These are phyloP conservation scores for Urocolius indicus DNA, from an alignment of 2,113 vertebrate genomes.

Conservation along the genomic window DNA sequence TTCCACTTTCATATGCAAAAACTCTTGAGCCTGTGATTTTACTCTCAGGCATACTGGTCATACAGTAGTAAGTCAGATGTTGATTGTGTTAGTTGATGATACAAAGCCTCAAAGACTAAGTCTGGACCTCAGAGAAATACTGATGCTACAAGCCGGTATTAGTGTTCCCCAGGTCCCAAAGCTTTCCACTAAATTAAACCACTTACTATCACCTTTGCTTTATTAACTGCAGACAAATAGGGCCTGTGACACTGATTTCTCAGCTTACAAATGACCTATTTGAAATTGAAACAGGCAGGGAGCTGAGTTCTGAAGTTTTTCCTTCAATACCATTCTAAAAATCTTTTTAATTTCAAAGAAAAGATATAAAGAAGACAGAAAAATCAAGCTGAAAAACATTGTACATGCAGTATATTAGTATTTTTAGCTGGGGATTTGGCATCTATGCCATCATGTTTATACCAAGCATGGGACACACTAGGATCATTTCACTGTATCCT, in stretches of 20 bases:
- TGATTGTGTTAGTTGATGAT: not conserved
- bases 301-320: not conserved
- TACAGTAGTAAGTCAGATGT: not conserved
- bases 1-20: not conserved
- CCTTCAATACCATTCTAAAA: not conserved
- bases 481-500: not conserved
- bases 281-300: not conserved
- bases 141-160: not conserved
- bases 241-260: not conserved
- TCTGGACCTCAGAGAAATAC: not conserved
- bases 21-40: not conserved
- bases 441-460: not conserved
- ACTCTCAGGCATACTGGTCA: not conserved
- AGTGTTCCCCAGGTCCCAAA: not conserved
- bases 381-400: not conserved
- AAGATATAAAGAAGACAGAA: not conserved
- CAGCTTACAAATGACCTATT: not conserved
- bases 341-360: no score
- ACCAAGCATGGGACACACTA: not conserved
- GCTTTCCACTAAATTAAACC: not conserved
- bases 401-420: not conserved
- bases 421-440: not conserved
- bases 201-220: not conserved
- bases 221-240: not conserved
- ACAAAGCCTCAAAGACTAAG: not conserved